Conservation (phyloP, 2,797 vertebrate species). For the Chelon labrosus region DNA sequence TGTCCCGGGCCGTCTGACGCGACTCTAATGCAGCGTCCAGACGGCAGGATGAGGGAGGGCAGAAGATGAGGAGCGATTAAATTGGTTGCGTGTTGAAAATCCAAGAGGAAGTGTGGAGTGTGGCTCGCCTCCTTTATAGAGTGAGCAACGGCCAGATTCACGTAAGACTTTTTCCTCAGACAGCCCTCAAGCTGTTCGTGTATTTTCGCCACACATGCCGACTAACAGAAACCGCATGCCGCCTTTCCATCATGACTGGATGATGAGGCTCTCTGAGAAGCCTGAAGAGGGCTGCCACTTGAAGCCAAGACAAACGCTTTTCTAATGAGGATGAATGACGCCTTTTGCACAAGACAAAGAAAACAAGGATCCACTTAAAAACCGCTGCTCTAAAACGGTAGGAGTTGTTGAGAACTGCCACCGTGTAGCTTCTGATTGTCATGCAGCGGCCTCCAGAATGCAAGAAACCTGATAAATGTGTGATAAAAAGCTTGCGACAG, state of each 20-base stretch:
- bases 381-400: not conserved
- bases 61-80: constrained; percentile 33
- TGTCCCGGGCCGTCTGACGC: constrained; percentile 34
- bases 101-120: constrained; percentile 26
- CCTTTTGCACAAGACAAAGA: not conserved
- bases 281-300: not conserved
- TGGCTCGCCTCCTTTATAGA: constrained; percentile 11
- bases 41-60: constrained; percentile 51
- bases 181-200: not conserved
- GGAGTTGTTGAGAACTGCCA: not conserved
- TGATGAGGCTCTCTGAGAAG: not conserved
- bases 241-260: constrained; percentile 10
- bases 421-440: not conserved
- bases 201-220: constrained; percentile 22
- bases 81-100: constrained; percentile 36
- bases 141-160: constrained; percentile 9
- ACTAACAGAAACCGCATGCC: constrained; percentile 28
- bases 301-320: not conserved
- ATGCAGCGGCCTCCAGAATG: not conserved
- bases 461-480: not conserved
- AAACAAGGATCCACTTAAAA: not conserved
- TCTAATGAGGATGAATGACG: not conserved
- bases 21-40: constrained; percentile 67
- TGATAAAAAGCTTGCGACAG: not conserved
- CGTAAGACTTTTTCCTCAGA: constrained; percentile 25